phyloP scores from a whole-genome alignment of 2,113 vertebrate species.

The Patagioenas fasciata region DNA sequence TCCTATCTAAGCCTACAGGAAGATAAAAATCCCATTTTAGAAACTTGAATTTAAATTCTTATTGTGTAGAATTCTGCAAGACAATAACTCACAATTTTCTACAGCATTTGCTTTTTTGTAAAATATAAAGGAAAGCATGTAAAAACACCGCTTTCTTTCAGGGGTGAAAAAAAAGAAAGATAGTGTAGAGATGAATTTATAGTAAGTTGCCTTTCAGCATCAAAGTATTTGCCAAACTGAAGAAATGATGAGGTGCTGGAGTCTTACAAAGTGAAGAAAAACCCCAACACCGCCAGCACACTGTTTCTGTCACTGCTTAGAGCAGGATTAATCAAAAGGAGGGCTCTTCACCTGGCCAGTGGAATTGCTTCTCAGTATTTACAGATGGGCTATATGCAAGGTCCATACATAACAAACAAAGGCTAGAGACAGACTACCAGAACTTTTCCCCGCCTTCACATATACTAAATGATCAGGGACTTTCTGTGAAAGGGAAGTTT shows the following conservation, averaged over 20 bases:
- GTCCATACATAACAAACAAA: rapidly evolving
- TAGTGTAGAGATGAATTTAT: not conserved
- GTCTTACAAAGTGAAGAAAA: not conserved
- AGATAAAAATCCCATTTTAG: not conserved
- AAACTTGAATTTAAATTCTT: not conserved
- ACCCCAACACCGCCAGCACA: not conserved
- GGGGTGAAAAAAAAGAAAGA: not conserved
- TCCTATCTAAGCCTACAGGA: not conserved
- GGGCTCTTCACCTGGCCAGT: not conserved
- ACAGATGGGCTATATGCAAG: rapidly evolving
- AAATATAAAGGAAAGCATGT: not conserved
- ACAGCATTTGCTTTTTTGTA: not conserved
- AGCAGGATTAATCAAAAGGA: not conserved
- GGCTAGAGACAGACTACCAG: not conserved
- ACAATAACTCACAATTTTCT: not conserved
- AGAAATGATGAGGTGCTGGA: not conserved
- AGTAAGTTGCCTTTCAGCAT: not conserved
- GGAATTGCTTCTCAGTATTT: not conserved
- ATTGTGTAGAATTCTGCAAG: not conserved
- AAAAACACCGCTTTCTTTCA: not conserved
- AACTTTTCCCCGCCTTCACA: not conserved
- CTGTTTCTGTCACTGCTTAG: not conserved
- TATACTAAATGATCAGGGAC: not conserved
- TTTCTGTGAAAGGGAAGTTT: not conserved
- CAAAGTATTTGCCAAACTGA: not conserved